These are phyloP conservation scores for Unio pictorum DNA, from an alignment of 2,888 invertebrate species.

Conservation along the genomic window DNA sequence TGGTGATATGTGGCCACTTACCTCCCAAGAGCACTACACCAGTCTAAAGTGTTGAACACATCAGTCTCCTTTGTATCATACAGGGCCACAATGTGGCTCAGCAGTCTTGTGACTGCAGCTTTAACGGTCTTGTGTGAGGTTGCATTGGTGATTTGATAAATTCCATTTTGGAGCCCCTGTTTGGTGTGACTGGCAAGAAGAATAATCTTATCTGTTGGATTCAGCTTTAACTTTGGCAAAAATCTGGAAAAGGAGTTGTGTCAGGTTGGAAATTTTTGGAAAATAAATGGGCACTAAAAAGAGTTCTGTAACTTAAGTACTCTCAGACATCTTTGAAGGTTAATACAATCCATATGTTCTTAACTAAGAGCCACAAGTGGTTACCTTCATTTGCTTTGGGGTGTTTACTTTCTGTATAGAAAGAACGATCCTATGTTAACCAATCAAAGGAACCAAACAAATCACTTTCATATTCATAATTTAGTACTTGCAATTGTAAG, in stretches of 20 bases:
- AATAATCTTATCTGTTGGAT: conserved; percentile 46
- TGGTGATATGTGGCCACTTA: conserved; percentile 22
- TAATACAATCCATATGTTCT: too few relatives aligned
- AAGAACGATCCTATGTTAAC: too few relatives aligned
- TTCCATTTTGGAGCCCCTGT: conserved; percentile 50
- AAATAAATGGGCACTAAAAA: too few relatives aligned
- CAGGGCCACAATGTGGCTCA: conserved; percentile 44
- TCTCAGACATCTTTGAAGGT: too few relatives aligned
- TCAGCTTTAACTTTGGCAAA: conserved; percentile 50
- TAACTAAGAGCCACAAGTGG: too few relatives aligned
- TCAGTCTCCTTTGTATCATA: conserved; percentile 30
- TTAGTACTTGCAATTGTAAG: too few relatives aligned
- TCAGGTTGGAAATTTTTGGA: too few relatives aligned
- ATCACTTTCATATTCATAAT: too few relatives aligned
- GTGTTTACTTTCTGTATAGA: too few relatives aligned
- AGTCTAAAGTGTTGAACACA: conserved; percentile 51
- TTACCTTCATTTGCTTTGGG: too few relatives aligned
- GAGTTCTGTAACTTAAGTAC: too few relatives aligned
- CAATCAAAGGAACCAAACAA: too few relatives aligned
- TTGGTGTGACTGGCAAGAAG: conserved; percentile 50
- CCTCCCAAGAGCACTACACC: conserved; percentile 60
- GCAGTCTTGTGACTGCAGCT: conserved; percentile 45
- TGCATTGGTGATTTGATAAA: conserved; percentile 62
- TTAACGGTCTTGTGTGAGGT: conserved; percentile 59
- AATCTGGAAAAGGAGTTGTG: conserved; percentile 38